Base-by-base conservation (phyloP, 1,140 invertebrate species). In the Ips nitidus region DNA sequence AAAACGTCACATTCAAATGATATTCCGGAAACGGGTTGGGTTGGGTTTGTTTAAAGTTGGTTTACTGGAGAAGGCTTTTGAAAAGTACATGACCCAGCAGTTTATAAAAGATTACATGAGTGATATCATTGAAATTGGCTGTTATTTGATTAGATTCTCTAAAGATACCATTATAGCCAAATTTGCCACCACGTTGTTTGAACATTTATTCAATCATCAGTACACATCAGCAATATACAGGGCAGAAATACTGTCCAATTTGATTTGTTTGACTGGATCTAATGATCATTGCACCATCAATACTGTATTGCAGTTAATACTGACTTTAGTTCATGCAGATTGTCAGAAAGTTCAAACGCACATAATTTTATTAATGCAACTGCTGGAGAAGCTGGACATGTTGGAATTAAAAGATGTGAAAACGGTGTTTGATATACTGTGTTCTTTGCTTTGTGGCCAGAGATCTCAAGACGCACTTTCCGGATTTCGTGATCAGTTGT, bases 371-470 rank as follows among this genome's bases (percentile, higher is more conserved):
- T 73, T 85, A 5, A 80, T 82, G 80, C 78, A 84, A 8, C 75
- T 89, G 47, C 74, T 90, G 2, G 86, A 88, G 70, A 85, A 86
- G 71, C 73, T 88, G 1, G 83, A 84, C 70, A 82, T 83, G 59
- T 80, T 88, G 43, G 79, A 81, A 45, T 76, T 88, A 2, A 81
- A 83, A n/a, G 86, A 88, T 76, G 83, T 86, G 1, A 80, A 82
- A 47, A 70, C 77, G 65, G 82, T 78, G 70, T 84, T 82, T 81
- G 87, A 81, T 76, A 80, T 83, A 75, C 81, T 84, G 4, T 88
- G 79, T 75, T 83, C 71, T 71, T 84, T 82, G 72, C 86, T 80
- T 47, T 89, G 76, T 82, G 84, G 76, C 39, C 79, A 73, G 73
- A 79, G 76, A 62, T 77, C 81, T 6, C 75, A 81, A 63, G 69